phyloP scores from a whole-genome alignment of 1,140 invertebrate genomes.

The Tachypleus tridentatus region DNA sequence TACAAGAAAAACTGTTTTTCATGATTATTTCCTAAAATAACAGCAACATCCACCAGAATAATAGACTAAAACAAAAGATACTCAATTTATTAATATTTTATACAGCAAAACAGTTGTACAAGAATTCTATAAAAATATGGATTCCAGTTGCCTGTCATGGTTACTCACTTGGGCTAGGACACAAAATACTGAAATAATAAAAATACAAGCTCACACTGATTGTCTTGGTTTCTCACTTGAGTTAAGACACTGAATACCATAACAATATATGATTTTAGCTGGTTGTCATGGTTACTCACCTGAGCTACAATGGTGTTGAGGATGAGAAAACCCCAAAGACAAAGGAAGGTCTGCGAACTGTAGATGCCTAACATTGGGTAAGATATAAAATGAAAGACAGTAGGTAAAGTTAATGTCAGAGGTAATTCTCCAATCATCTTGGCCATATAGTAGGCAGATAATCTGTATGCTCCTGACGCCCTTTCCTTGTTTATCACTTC shows the following conservation, averaged over 20 bases:
- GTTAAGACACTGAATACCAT: too few species aligned
- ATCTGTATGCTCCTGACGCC: conserved; percentile 60
- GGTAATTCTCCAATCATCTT: conserved; percentile 75
- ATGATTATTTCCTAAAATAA: too few species aligned
- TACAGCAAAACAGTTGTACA: too few species aligned
- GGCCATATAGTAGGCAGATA: conserved; percentile 72
- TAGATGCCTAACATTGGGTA: conserved; percentile 59
- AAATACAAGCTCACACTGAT: not conserved
- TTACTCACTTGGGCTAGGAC: too few species aligned
- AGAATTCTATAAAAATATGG: too few species aligned
- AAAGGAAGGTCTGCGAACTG: conserved; percentile 46
- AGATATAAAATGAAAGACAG: conserved; percentile 63
- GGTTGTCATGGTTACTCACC: conserved; percentile 32
- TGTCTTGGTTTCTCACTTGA: not conserved
- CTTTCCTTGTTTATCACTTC: conserved; percentile 74
- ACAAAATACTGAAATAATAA: too few species aligned
- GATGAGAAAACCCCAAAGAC: conserved; percentile 56
- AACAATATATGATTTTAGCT: too few species aligned
- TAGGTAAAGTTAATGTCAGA: conserved; percentile 58
- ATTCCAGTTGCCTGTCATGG: too few species aligned
- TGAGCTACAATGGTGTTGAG: conserved; percentile 64
- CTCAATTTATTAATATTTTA: too few species aligned
- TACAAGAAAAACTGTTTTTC: too few species aligned
- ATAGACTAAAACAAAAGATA: too few species aligned
- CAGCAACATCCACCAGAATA: too few species aligned